Evolutionary conservation across 2,113 vertebrate genomes (phyloP).

Genomic region (Sylvilagus bachmani): DNA sequence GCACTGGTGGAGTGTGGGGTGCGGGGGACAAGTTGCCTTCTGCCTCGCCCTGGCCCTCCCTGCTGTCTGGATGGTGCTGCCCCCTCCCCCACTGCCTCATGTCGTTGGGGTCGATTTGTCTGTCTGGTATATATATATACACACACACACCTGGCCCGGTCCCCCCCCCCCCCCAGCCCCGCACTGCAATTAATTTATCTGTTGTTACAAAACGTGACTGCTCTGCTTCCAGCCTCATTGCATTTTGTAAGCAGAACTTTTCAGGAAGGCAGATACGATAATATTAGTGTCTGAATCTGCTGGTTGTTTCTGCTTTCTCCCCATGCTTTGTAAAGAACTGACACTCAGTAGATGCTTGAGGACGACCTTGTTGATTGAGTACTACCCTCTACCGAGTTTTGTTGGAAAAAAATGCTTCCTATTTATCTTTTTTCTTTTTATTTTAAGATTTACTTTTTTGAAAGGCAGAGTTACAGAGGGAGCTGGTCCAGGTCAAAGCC

Average conservation of each 20-base stretch:
- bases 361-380: not conserved
- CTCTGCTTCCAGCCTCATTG: slow-evolving; percentile 70
- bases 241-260: not conserved
- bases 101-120: slow-evolving; percentile 68
- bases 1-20: not conserved
- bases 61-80: slow-evolving; percentile 83
- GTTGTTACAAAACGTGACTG: slow-evolving; percentile 68
- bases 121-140: not conserved
- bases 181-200: slow-evolving; percentile 82
- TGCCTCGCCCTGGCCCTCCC: slow-evolving; percentile 73
- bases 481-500: too few species aligned
- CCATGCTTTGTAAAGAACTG: not conserved
- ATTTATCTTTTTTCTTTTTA: too few species aligned
- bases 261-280: not conserved
- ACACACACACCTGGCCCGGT: not conserved
- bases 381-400: not conserved
- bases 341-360: not conserved
- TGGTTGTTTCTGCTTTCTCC: not conserved
- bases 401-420: not conserved
- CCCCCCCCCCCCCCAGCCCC: not conserved
- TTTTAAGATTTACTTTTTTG: too few species aligned
- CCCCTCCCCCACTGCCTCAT: slow-evolving; percentile 9
- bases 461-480: too few species aligned
- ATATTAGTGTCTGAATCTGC: not conserved
- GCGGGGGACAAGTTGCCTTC: slow-evolving; percentile 75